phyloP scores from a whole-genome alignment of 2,113 vertebrate species.

The Peromyscus polionotus region DNA sequence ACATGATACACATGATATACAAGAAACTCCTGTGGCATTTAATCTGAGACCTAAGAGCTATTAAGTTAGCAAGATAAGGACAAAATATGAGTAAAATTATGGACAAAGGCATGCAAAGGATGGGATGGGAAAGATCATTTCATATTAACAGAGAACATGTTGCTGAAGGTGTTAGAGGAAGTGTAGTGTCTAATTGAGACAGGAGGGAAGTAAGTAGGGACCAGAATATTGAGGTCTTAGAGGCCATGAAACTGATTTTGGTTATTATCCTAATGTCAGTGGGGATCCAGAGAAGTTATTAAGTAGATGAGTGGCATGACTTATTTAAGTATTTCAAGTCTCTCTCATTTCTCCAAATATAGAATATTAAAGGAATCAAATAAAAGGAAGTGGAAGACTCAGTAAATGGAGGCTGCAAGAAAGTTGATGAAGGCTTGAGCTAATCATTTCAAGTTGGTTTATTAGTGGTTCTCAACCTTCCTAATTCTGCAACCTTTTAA shows the following conservation, averaged over 20 bases:
- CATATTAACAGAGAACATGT: neutral
- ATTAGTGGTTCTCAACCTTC: neutral
- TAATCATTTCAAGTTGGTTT: neutral
- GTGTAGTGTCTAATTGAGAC: neutral
- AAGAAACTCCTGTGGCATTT: neutral
- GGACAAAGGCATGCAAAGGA: neutral
- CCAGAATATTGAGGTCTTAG: neutral
- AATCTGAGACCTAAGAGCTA: neutral
- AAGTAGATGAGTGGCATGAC: neutral
- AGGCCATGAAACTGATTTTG: neutral
- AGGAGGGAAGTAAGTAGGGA: neutral
- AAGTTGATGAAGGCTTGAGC: neutral
- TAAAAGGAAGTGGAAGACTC: neutral
- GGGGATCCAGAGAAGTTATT: slow-evolving; percentile 23
- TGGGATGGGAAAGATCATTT: neutral
- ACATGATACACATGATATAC: neutral
- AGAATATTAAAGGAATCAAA: neutral
- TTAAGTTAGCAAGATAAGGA: slow-evolving; percentile 3
- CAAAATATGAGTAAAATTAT: neutral
- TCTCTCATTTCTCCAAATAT: neutral
- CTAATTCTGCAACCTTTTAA: neutral
- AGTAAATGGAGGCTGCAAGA: neutral
- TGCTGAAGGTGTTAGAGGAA: neutral
- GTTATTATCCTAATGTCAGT: neutral
- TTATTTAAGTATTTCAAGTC: slow-evolving; percentile 58